Evolutionary conservation across 2,888 invertebrate genomes (phyloP), one percentile per base, ranked within the genome.

Genomic region (Harpalus rufipes): DNA sequence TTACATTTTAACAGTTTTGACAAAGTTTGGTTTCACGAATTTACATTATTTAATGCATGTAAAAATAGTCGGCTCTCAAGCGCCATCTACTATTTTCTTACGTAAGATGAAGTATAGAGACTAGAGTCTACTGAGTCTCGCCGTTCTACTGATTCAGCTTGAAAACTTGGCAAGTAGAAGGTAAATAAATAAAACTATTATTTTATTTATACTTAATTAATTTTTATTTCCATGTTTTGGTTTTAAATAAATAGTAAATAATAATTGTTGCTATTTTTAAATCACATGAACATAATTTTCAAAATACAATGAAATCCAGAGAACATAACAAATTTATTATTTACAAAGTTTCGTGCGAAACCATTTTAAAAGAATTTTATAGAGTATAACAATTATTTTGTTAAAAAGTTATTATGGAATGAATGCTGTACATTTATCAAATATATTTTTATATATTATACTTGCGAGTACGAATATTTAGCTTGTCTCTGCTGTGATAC

Each of bases 341-440:
- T 68, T 81, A 81, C 72, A 68, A n/a, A 65, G 61, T 81, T 81
- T 81, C 65, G 16, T 12, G 16, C 14, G 63, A 81, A 81, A 81
- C 63, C 65, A 41, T 18, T 21, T 81, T 81, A 81, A 81, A 81
- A 81, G 58, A 63, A 81, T 63, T 81, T 81, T 44, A 81, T 81
- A 41, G 61, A 59, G 61, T 80, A 80, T 81, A 81, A 81, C 81
- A 81, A 81, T 63, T 63, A 68, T 39, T 81, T 81, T 81, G 65
- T 74, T 83, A 83, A 59, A 68, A 68, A 83, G 32, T 58, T 56
- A 51, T 82, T 56, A 61, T 83, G 83, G 83, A 83, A 83, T 83
- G 83, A 83, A 76, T 83, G 83, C 76, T 83, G 83, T 83, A 83
- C 83, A 83, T 61, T 74, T 83, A 76, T 83, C 83, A 83, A 76